Conservation (phyloP, 2,888 invertebrate species). For the Lumbricus terrestris region DNA sequence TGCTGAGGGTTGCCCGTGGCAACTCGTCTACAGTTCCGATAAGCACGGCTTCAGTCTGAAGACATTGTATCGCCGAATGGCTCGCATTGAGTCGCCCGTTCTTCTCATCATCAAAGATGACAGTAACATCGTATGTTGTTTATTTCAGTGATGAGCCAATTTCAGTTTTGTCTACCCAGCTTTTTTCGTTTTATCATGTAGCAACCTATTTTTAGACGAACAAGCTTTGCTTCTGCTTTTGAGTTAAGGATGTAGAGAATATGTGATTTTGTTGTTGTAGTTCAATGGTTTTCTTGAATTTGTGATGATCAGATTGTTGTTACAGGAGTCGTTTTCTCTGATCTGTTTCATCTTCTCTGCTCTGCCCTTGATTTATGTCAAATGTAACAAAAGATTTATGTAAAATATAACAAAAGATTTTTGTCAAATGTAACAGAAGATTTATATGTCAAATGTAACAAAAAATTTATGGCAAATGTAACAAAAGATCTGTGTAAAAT, state of each 20-base stretch:
- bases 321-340: background rate
- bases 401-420: no score
- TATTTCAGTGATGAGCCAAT: background rate
- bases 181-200: background rate
- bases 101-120: conserved; percentile 94
- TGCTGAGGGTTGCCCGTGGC: conserved; percentile 93
- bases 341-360: background rate
- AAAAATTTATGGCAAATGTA: no score
- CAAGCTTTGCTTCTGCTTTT: background rate
- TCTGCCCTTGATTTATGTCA: no score
- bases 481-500: no score
- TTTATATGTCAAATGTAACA: no score
- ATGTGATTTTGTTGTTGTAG: background rate
- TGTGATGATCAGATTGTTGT: background rate
- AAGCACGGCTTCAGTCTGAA: conserved; percentile 96
- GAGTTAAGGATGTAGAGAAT: background rate
- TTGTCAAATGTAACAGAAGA: no score
- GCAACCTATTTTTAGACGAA: no score
- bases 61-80: conserved; percentile 91
- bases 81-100: conserved; percentile 76
- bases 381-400: no score
- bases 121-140: conserved; percentile 73
- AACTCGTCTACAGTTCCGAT: conserved; percentile 90
- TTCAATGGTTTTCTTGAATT: background rate
- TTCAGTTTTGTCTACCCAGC: background rate